Percentiles rank a stretch among this genome's conserved stretches.
phyloP scores from a whole-genome alignment of 2,113 vertebrate species.

The Hepsetus odoe region DNA sequence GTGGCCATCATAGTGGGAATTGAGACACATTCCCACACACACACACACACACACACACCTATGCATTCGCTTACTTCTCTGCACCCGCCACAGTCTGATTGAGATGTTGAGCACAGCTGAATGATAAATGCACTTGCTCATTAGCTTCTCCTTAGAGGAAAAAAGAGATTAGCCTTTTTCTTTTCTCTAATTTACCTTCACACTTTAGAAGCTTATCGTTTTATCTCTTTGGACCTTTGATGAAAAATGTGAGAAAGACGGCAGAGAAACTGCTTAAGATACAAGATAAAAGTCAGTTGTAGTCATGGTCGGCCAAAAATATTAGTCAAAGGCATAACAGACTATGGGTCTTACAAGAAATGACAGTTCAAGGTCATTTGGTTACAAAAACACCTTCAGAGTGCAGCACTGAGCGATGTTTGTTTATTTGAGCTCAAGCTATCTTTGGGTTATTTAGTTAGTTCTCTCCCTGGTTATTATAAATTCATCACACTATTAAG shows the following conservation, averaged over 20 bases:
- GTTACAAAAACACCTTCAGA: too few species aligned
- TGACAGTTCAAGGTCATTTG: too few species aligned
- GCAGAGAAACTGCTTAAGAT: not conserved
- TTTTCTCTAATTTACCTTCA: constrained; percentile 11
- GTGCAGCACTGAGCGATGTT: too few species aligned
- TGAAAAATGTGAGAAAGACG: not conserved
- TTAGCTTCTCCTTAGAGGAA: constrained; percentile 1
- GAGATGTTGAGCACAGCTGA: not conserved
- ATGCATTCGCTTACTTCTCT: not conserved
- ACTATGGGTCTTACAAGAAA: too few species aligned
- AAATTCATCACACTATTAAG: too few species aligned
- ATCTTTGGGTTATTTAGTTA: too few species aligned
- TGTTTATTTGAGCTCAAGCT: too few species aligned
- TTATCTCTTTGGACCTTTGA: not conserved
- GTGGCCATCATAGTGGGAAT: constrained; percentile 16
- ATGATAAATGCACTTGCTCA: constrained; percentile 19
- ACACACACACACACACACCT: constrained; percentile 30
- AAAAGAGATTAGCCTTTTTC: constrained; percentile 12
- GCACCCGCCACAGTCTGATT: not conserved
- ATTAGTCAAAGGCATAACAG: not conserved
- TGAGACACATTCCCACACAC: not conserved
- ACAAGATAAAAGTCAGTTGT: not conserved
- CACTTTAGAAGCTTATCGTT: not conserved
- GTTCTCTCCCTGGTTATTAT: too few species aligned
- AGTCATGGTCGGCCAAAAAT: not conserved